Percentiles rank a stretch among this genome's conserved stretches.
Evolutionary conservation across 35 echinoderm and acorn worm genomes (phyloP).

Genomic region (Stichopus chloronotus): DNA sequence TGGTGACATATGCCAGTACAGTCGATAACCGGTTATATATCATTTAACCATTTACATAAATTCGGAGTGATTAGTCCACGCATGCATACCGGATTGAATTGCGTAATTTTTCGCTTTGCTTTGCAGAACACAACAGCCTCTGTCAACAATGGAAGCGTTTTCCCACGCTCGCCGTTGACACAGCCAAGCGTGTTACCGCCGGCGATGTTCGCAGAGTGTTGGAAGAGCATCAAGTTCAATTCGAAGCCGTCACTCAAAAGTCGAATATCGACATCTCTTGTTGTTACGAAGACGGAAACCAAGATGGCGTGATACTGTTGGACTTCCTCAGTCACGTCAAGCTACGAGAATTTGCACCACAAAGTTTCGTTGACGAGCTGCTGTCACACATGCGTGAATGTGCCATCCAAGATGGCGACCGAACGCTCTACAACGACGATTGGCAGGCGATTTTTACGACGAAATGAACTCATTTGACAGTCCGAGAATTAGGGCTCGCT

Average conservation of each 20-base stretch:
- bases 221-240: neutral
- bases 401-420: neutral
- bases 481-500: neutral
- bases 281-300: slow-evolving; percentile 30
- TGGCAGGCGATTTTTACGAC: neutral
- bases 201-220: neutral
- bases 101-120: neutral
- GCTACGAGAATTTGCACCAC: neutral
- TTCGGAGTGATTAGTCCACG: no score
- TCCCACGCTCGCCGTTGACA: neutral
- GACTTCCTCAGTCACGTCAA: slow-evolving; percentile 33
- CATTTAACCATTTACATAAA: no score
- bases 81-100: no score
- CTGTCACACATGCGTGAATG: slow-evolving; percentile 16
- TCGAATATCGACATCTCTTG: slow-evolving; percentile 6
- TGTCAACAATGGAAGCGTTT: slow-evolving; percentile 2
- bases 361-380: neutral
- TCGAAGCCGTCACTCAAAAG: neutral
- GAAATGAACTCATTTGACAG: neutral
- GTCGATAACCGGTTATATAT: no score
- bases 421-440: neutral
- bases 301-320: neutral
- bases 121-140: neutral
- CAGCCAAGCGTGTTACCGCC: neutral
- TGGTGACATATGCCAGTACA: no score